Base-by-base conservation (phyloP, 2,888 invertebrate species). In the Eristalis intricaria region DNA sequence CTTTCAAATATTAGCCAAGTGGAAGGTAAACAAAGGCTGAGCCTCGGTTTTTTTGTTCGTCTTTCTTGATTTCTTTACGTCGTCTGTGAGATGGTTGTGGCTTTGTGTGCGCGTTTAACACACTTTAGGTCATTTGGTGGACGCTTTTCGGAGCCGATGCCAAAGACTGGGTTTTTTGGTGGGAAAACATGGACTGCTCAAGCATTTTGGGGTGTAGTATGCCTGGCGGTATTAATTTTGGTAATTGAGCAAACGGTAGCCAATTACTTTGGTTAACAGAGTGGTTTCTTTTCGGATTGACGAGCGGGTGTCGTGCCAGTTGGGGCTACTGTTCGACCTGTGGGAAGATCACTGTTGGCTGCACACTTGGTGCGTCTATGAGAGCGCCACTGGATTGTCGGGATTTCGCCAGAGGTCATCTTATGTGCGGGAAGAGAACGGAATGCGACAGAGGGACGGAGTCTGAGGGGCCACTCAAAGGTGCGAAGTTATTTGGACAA, bases 1-100 rank as follows among this genome's bases (percentile, higher is more conserved):
- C 78, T 79, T 84, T 79, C 74, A 79, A 84, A 84, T 75, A 84
- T 84, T 70, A 74, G 70, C 63, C 69, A 78, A 74, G 84, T 74
- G 73, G 74, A 75, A 75, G 69, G 75, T 79, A 84, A 84, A 84
- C 70, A 79, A 79, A 79, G 61, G 70, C 50, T 15, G 75, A 50
- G 50, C 4, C 60, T 23, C 60, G 26, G 11, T 60, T 10, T 32
- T 8, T 10, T 8, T 32, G 8, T 32, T 8, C 5, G 32, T 32
- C n/a, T n/a, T n/a, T n/a, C n/a, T 32, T 32, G 32, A 10, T 32
- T 32, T 32, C 32, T 32, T 32, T 8, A 8, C 32, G 32, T 32
- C 32, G 32, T 32, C 32, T 8, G 7, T 10, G 32, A 32, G 1
- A 32, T 32, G 19, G n/a, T 19, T 50, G 50, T 61, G 73, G 50